Evolutionary conservation across 2,113 vertebrate species (phyloP).

Genomic region (Chrysemys picta): DNA sequence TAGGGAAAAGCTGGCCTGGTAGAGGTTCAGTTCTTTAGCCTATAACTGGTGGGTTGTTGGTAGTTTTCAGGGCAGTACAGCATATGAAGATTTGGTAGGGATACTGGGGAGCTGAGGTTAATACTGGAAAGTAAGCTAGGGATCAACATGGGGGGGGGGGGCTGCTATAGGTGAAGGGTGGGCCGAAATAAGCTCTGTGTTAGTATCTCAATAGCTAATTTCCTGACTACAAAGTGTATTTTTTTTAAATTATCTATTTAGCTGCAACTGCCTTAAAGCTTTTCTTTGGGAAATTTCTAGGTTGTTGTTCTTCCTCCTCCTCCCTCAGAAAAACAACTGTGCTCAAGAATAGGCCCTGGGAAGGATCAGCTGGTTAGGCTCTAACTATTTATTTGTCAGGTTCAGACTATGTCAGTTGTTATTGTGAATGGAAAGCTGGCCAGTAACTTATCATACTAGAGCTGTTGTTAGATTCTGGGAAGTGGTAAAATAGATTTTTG

Average conservation of each 20-base stretch:
- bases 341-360: not conserved
- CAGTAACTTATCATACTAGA: not conserved
- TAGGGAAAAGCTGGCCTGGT: not conserved
- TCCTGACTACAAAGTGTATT: not conserved
- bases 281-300: not conserved
- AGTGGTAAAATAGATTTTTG: not conserved
- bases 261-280: not conserved
- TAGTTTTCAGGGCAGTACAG: not conserved
- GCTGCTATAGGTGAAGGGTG: not conserved
- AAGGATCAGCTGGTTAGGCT: not conserved
- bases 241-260: not conserved
- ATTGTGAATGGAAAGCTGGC: not conserved
- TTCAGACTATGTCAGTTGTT: not conserved
- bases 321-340: not conserved
- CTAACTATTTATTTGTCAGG: not conserved
- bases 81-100: not conserved
- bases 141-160: not conserved
- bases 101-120: not conserved
- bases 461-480: not conserved
- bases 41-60: not conserved
- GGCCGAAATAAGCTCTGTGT: not conserved
- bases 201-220: not conserved
- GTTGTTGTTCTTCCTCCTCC: accelerated
- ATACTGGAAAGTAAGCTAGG: not conserved
- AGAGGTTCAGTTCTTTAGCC: not conserved